Evolutionary conservation across 2,113 vertebrate genomes (phyloP), one percentile per base, ranked within the genome.

Genomic region (Archocentrus centrarchus): DNA sequence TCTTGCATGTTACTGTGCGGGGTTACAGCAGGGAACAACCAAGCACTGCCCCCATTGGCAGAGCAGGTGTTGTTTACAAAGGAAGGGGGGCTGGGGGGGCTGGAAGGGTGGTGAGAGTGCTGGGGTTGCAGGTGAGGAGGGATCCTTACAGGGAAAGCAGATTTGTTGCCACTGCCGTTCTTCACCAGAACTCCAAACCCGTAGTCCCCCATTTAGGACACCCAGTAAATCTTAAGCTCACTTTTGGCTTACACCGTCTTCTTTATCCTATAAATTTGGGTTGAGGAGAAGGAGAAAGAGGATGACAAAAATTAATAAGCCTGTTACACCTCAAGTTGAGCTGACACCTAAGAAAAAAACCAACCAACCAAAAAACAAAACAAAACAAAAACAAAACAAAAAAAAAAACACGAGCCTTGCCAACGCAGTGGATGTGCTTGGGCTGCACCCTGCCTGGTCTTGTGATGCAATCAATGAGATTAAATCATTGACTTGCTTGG

Each of bases 171-270:
- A 89, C 97, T 97, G 95, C 98, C 97, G 97, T 98, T 99, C 97
- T 99, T 98, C 94, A 99, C 98, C 96, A 99, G 96, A 96, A 99
- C 98, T 97, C 98, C 98, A 95, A 99, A 99, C 96, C 98, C 98
- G 98, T 99, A 99, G 98, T 99, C 98, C 97, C 98, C 98, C 98
- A 99, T 99, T 98, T 98, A 98, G 97, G 94, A 96, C 93, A 88
- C 90, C 82, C 95, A 91, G 90, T 89, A 90, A 86, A 91, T 93
- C 84, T 91, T 94, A 85, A 89, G 80, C 81, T 88, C 81, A 88
- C 83, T 91, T 93, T 91, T 93, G 93, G 90, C 87, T 88, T 93
- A 91, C 91, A 91, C 90, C 53, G 66, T 89, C 79, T 93, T 94
- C 85, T 92, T 92, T 94, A 90, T 89, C 85, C 95, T 95, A 82